These are phyloP conservation scores for Trichopria drosophilae DNA, from an alignment of 2,888 invertebrate genomes.

Conservation along the genomic window DNA sequence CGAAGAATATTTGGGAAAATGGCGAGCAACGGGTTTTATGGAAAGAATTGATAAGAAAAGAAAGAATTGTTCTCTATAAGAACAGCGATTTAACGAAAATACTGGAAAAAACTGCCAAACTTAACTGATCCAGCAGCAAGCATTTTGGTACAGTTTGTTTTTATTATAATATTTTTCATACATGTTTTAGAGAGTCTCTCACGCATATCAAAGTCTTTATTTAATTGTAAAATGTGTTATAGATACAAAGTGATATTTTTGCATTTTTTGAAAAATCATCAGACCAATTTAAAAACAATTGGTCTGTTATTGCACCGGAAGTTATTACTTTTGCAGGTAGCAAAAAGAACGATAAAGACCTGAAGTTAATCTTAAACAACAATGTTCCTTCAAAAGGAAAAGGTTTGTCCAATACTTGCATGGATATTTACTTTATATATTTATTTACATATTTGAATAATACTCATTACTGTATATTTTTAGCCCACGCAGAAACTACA, in stretches of 20 bases:
- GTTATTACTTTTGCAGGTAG: slow-evolving; percentile 2
- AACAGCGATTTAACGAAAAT: slow-evolving; percentile 7
- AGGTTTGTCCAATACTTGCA: too few relatives aligned
- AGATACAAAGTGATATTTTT: slow-evolving; percentile 18
- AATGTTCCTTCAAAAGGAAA: too few relatives aligned
- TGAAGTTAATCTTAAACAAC: slow-evolving; percentile 6
- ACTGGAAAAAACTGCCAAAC: slow-evolving; percentile 16
- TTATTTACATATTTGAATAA: too few relatives aligned
- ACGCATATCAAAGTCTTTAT: too few relatives aligned
- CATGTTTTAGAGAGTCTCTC: too few relatives aligned
- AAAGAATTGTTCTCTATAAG: too few relatives aligned
- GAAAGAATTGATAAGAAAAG: slow-evolving; percentile 16
- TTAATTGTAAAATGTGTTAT: too few relatives aligned
- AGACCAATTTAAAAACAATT: slow-evolving; percentile 11
- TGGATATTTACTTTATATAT: too few relatives aligned
- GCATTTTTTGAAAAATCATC: slow-evolving; percentile 4
- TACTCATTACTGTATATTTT: too few relatives aligned
- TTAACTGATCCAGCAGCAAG: slow-evolving; percentile 16
- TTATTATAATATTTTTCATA: too few relatives aligned
- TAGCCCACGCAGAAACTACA: too few relatives aligned
- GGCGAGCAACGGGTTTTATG: slow-evolving; percentile 4
- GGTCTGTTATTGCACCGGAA: slow-evolving; percentile 6
- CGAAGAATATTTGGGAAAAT: slow-evolving; percentile 19
- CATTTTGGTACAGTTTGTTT: slow-evolving; percentile 6
- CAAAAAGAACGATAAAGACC: slow-evolving; percentile 11